Evolutionary conservation across 2,113 vertebrate species (phyloP).

Genomic region (Cacatua alba): DNA sequence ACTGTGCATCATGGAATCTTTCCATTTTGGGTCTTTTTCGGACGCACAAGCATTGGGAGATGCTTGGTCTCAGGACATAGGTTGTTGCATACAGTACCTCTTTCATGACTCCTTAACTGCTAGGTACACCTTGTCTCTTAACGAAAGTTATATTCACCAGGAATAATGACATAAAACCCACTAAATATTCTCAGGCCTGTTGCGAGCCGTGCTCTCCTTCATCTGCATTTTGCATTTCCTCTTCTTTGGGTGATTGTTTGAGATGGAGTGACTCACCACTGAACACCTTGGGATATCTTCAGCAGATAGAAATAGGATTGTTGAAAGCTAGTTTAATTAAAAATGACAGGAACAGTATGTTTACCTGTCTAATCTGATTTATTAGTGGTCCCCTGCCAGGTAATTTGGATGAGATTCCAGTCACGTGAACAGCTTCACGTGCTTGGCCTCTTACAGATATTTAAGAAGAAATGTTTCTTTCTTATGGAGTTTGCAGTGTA

Average conservation of each 20-base stretch:
- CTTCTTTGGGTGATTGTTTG: not conserved
- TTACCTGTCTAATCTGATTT: conserved; percentile 17
- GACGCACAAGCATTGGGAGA: not conserved
- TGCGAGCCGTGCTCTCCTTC: not conserved
- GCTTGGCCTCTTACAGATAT: not conserved
- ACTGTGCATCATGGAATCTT: not conserved
- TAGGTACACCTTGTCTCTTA: not conserved
- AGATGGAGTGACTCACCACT: not conserved
- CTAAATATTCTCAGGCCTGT: not conserved
- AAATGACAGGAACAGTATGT: not conserved
- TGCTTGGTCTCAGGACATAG: not conserved
- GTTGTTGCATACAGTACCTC: not conserved
- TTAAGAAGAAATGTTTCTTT: not conserved
- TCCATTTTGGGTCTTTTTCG: not conserved
- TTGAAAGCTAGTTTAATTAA: not conserved
- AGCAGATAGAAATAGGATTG: not conserved
- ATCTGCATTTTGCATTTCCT: not conserved
- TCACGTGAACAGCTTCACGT: not conserved
- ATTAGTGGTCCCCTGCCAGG: not conserved
- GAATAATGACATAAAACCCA: not conserved
- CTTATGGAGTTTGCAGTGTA: not conserved
- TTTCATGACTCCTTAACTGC: not conserved
- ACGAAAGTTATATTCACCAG: not conserved
- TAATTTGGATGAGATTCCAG: conserved; percentile 3
- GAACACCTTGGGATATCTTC: not conserved